These are phyloP conservation scores for Ictidomys tridecemlineatus DNA, from an alignment of 2,113 vertebrate species.

Conservation along the genomic window DNA sequence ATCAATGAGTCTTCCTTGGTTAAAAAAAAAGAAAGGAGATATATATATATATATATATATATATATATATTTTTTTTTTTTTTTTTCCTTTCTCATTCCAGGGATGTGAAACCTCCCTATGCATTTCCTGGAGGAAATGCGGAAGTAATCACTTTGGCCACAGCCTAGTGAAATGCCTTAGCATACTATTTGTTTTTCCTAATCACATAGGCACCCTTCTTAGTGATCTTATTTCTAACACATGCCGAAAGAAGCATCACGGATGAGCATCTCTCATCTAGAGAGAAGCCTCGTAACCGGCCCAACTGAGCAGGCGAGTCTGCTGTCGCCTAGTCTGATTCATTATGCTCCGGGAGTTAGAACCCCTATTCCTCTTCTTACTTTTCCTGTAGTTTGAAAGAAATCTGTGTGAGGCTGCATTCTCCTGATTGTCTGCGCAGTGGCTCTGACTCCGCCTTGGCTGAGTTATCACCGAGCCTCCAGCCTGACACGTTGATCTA, in stretches of 20 bases:
- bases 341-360: neutral
- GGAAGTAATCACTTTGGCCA: neutral
- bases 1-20: neutral
- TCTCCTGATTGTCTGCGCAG: neutral
- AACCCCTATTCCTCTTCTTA: neutral
- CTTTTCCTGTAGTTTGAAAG: neutral
- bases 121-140: neutral
- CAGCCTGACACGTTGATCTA: slow-evolving; percentile 65
- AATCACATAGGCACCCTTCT: neutral
- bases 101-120: neutral
- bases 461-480: slow-evolving; percentile 60
- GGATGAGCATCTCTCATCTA: neutral
- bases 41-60: too few relatives aligned
- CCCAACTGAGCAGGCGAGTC: neutral
- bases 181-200: neutral
- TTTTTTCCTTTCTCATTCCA: neutral
- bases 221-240: neutral
- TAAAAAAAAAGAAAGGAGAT: too few relatives aligned
- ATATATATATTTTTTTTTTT: too few relatives aligned
- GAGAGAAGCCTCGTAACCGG: neutral
- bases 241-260: neutral
- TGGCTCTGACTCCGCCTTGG: neutral
- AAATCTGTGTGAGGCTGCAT: neutral
- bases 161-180: accelerated
- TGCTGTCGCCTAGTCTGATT: neutral